phyloP scores from a whole-genome alignment of 2,113 vertebrate species.

The Strigops habroptila region DNA sequence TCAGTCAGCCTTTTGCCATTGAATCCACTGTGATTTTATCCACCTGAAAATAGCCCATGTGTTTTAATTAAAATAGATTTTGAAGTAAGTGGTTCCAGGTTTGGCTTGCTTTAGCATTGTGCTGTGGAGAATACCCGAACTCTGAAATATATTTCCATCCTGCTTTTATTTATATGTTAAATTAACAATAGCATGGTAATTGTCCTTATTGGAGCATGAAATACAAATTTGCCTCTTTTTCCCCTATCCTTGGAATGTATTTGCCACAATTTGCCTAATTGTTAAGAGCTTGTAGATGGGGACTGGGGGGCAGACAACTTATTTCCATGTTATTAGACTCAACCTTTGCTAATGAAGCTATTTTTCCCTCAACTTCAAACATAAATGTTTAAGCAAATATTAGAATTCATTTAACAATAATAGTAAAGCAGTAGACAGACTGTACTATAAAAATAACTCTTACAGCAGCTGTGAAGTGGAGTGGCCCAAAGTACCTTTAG shows the following conservation, averaged over 20 bases:
- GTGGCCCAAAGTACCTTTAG: slow-evolving; percentile 48
- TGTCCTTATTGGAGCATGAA: slow-evolving; percentile 52
- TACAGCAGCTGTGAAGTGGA: slow-evolving; percentile 32
- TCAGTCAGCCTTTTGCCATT: slow-evolving; percentile 10
- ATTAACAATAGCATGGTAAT: slow-evolving; percentile 38
- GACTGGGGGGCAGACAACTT: not conserved
- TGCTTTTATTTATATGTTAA: slow-evolving; percentile 54
- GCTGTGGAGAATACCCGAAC: not conserved
- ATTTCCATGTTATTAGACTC: slow-evolving; percentile 57
- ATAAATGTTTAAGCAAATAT: slow-evolving; percentile 52
- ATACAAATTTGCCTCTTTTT: slow-evolving; percentile 50
- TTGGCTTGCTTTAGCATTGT: not conserved
- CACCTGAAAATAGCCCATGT: slow-evolving; percentile 25
- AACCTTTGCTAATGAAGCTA: slow-evolving; percentile 24
- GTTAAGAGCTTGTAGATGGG: slow-evolving; percentile 18
- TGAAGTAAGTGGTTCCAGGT: slow-evolving; percentile 21
- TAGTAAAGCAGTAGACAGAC: slow-evolving; percentile 51
- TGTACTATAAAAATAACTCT: slow-evolving; percentile 39
- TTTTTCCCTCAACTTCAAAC: slow-evolving; percentile 53
- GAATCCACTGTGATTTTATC: slow-evolving; percentile 45
- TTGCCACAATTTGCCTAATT: slow-evolving; percentile 38
- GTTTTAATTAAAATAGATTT: slow-evolving; percentile 53
- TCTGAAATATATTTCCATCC: not conserved
- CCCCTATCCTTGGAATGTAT: slow-evolving; percentile 26
- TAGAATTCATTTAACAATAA: slow-evolving; percentile 47